Conservation (phyloP, 1,140 invertebrate species). For the Zaprionus kolodkinae region DNA sequence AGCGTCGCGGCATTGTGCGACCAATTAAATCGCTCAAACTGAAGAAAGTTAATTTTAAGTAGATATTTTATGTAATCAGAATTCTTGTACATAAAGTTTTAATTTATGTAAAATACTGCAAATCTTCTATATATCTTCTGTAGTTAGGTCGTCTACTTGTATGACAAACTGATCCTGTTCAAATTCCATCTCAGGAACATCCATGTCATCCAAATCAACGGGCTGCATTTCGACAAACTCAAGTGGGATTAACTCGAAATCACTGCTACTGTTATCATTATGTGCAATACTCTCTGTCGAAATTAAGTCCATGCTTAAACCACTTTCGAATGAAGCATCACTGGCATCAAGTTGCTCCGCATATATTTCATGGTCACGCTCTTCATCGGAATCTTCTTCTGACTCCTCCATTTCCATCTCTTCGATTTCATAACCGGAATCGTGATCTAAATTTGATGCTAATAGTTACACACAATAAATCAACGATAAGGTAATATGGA, state of each 20-base stretch:
- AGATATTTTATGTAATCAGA: conserved; percentile 21
- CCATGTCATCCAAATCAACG: neutral
- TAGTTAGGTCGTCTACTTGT: conserved; percentile 3
- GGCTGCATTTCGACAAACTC: conserved; percentile 27
- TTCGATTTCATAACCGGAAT: conserved; percentile 23
- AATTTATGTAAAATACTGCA: conserved; percentile 28
- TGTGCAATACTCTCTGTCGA: neutral
- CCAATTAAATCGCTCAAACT: conserved; percentile 85
- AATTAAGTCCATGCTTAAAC: conserved; percentile 8
- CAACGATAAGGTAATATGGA: neutral
- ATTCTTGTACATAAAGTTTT: conserved; percentile 48
- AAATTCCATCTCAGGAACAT: conserved; percentile 9
- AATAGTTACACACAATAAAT: neutral
- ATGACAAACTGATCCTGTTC: conserved; percentile 18
- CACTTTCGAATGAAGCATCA: conserved; percentile 16
- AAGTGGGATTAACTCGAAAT: conserved; percentile 18
- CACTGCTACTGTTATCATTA: neutral
- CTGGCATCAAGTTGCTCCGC: neutral
- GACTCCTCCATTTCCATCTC: neutral
- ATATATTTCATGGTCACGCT: neutral
- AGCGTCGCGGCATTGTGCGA: conserved; percentile 89
- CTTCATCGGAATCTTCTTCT: neutral
- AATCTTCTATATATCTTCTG: neutral
- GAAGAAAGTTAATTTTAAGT: conserved; percentile 83
- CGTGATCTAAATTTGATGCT: conserved; percentile 1